These are phyloP conservation scores for Oscheius sp. DNA, from an alignment of 1,140 invertebrate genomes.

Conservation along the genomic window DNA sequence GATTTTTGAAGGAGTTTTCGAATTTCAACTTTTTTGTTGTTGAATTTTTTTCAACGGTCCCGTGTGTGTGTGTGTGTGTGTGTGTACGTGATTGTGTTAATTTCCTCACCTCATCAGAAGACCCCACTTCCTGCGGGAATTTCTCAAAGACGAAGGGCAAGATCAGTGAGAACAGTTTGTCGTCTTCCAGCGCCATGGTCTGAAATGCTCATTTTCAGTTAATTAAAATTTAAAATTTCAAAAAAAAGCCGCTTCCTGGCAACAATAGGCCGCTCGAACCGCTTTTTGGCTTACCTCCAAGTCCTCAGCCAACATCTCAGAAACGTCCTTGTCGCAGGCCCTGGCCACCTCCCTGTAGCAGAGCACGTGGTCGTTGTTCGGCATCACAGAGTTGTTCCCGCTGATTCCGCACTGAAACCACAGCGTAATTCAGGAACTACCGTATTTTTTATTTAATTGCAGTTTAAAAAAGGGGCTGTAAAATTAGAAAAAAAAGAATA, in stretches of 20 bases:
- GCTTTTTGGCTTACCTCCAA: background rate
- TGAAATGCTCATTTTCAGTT: no score
- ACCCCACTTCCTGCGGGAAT: background rate
- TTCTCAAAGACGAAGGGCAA: conserved; percentile 10
- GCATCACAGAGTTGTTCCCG: background rate
- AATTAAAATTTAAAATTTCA: background rate
- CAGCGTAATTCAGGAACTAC: background rate
- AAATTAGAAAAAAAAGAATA: no score
- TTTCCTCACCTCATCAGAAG: background rate
- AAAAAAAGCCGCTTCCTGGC: background rate
- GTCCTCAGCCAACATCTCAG: conserved; percentile 6
- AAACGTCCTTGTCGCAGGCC: background rate
- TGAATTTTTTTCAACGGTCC: no score
- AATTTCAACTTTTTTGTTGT: no score
- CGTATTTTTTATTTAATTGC: no score
- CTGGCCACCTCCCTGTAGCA: conserved; percentile 7
- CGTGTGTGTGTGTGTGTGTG: no score
- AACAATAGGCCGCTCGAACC: background rate
- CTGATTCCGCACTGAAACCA: background rate
- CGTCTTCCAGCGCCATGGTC: conserved; percentile 4
- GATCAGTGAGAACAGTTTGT: background rate
- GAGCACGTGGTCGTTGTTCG: background rate
- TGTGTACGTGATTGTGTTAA: no score
- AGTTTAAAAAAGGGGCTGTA: no score
- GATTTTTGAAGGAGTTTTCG: background rate